Percentiles rank a stretch among this genome's conserved stretches.
Conservation (phyloP, 2,888 invertebrate genomes). For the Dysmachus trigonus region DNA sequence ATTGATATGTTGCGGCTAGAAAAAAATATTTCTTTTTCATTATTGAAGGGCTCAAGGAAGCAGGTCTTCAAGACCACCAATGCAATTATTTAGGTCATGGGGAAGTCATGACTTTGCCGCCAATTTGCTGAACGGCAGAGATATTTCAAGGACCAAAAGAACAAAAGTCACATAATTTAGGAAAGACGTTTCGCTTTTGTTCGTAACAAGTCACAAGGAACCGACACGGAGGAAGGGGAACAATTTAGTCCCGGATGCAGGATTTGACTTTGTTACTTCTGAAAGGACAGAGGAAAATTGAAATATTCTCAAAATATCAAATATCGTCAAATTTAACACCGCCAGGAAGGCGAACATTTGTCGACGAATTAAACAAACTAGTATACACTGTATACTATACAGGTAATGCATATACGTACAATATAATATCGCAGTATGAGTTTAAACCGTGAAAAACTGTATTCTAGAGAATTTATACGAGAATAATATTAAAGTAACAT, state of each 20-base stretch:
- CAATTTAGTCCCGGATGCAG: background rate
- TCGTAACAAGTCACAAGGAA: constrained; percentile 4
- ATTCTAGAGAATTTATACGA: too few relatives aligned
- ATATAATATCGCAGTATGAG: too few relatives aligned
- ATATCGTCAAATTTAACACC: background rate
- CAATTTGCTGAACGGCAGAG: background rate
- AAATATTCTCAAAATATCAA: background rate
- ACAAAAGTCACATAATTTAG: constrained; percentile 27
- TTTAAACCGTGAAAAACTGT: too few relatives aligned
- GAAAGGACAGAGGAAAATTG: background rate
- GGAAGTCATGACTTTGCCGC: background rate
- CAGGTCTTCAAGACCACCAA: background rate
- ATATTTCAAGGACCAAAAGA: background rate
- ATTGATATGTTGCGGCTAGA: background rate
- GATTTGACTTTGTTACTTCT: background rate
- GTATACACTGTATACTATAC: background rate
- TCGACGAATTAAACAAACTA: too few relatives aligned
- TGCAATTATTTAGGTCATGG: background rate
- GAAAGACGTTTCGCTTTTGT: constrained; percentile 14
- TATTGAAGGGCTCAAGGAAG: background rate
- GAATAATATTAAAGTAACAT: too few relatives aligned
- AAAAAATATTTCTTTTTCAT: background rate
- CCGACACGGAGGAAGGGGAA: background rate
- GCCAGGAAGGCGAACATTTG: too few relatives aligned
- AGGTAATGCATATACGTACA: too few relatives aligned